phyloP scores from a whole-genome alignment of 2,888 invertebrate species.

The Frankliniella fusca region DNA sequence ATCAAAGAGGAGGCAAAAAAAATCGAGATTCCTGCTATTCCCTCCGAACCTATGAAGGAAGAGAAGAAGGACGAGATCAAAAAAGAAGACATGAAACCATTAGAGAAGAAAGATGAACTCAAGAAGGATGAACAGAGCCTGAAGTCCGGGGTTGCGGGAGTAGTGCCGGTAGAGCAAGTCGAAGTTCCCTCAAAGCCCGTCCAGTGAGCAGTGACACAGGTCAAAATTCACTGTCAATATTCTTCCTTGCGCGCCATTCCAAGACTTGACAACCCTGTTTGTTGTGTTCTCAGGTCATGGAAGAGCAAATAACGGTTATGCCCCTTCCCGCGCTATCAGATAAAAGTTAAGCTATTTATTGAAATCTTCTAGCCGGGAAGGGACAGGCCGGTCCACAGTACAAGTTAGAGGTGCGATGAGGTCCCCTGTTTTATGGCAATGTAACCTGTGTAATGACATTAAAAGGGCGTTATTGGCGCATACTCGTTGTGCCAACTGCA shows the following conservation, averaged over 20 bases:
- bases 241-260: neutral
- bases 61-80: conserved; percentile 41
- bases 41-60: conserved; percentile 41
- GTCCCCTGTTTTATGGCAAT: neutral
- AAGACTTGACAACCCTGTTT: neutral
- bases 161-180: conserved; percentile 36
- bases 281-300: neutral
- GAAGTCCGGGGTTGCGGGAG: conserved; percentile 35
- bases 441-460: neutral
- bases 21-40: conserved; percentile 42
- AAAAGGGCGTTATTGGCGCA: neutral
- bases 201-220: neutral
- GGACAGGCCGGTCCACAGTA: conserved; percentile 16
- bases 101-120: conserved; percentile 40
- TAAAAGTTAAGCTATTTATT: conserved; percentile 23
- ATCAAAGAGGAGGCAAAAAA: conserved; percentile 28
- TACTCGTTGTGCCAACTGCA: conserved; percentile 18
- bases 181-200: conserved; percentile 34
- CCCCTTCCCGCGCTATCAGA: conserved; percentile 15
- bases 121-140: conserved; percentile 34
- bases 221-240: too few species aligned
- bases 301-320: neutral
- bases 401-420: neutral
- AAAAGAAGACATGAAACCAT: conserved; percentile 39
- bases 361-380: conserved; percentile 26